A percentile compares a stretch with the other conserved stretches of the same genome.
These are phyloP conservation scores for Oreortyx pictus DNA, from an alignment of 2,797 vertebrate species.

Conservation along the genomic window DNA sequence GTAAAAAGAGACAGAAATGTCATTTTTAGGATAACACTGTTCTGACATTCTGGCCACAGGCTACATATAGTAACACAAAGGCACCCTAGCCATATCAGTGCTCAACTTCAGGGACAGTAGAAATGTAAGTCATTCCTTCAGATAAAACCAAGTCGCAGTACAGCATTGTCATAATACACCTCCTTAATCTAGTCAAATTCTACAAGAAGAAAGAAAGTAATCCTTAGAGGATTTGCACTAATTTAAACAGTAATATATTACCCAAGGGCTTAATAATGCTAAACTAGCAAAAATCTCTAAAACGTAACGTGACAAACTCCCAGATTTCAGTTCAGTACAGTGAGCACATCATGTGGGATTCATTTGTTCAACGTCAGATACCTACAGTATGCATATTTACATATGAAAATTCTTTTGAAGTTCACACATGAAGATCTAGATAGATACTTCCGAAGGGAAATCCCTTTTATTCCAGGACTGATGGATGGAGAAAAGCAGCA, in stretches of 20 bases:
- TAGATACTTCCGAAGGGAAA: not conserved
- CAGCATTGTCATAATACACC: not conserved
- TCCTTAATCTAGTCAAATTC: constrained; percentile 45
- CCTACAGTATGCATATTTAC: not conserved
- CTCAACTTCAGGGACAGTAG: not conserved
- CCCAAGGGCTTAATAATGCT: not conserved
- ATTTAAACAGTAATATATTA: constrained; percentile 54
- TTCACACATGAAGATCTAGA: not conserved
- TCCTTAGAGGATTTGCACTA: constrained; percentile 23
- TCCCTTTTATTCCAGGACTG: not conserved
- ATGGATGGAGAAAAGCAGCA: not conserved
- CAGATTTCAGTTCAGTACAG: constrained; percentile 1
- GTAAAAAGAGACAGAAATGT: not conserved
- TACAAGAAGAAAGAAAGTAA: not conserved
- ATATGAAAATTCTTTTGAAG: not conserved
- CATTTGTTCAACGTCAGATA: constrained; percentile 15
- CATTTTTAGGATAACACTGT: not conserved
- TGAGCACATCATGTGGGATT: not conserved
- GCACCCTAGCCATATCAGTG: not conserved
- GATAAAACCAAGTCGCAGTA: not conserved
- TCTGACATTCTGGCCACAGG: not conserved
- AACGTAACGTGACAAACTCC: not conserved
- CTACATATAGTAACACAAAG: not conserved
- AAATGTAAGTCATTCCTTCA: not conserved
- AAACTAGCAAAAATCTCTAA: not conserved